Percentiles rank a stretch among this genome's conserved stretches.
These are phyloP conservation scores for Labroides dimidiatus DNA, from an alignment of 2,797 vertebrate species.

Conservation along the genomic window DNA sequence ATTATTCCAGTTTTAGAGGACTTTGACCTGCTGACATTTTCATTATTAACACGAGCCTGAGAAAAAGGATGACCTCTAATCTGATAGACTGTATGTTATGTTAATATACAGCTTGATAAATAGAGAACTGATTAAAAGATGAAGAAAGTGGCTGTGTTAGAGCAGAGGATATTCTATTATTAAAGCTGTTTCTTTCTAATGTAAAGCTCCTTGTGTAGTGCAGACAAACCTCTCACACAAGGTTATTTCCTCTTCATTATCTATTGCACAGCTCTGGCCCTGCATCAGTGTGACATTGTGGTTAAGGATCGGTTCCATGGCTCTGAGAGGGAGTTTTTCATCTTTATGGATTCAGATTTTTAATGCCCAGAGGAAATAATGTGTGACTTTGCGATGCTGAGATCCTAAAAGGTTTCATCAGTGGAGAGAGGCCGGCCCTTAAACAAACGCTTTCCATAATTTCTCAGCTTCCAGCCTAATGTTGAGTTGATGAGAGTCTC, in stretches of 20 bases:
- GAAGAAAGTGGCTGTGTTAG: not conserved
- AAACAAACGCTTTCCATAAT: slow-evolving; percentile 56
- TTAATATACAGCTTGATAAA: slow-evolving; percentile 18
- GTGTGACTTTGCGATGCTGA: slow-evolving; percentile 53
- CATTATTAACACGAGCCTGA: slow-evolving; percentile 10
- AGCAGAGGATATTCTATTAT: slow-evolving; percentile 28
- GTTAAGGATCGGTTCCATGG: no score
- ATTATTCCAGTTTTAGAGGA: slow-evolving; percentile 13
- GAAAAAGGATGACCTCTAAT: slow-evolving; percentile 31
- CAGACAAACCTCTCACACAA: slow-evolving; percentile 57
- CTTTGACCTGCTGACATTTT: slow-evolving; percentile 32
- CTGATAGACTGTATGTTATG: slow-evolving; percentile 9
- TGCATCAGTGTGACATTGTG: slow-evolving; percentile 58
- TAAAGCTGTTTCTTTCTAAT: slow-evolving; percentile 28
- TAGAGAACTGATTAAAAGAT: slow-evolving; percentile 34
- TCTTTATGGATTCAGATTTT: slow-evolving; percentile 57
- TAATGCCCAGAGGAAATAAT: slow-evolving; percentile 48
- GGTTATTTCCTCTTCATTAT: slow-evolving; percentile 56
- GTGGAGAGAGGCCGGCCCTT: slow-evolving; percentile 32
- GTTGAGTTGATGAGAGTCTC: slow-evolving; percentile 63
- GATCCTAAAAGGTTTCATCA: slow-evolving; percentile 50
- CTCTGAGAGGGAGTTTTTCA: slow-evolving; percentile 47
- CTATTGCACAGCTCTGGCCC: slow-evolving; percentile 38
- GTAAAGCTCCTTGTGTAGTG: slow-evolving; percentile 57
- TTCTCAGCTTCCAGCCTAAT: slow-evolving; percentile 61